Conservation (phyloP, 2,797 vertebrate genomes). For the Alca torda region DNA sequence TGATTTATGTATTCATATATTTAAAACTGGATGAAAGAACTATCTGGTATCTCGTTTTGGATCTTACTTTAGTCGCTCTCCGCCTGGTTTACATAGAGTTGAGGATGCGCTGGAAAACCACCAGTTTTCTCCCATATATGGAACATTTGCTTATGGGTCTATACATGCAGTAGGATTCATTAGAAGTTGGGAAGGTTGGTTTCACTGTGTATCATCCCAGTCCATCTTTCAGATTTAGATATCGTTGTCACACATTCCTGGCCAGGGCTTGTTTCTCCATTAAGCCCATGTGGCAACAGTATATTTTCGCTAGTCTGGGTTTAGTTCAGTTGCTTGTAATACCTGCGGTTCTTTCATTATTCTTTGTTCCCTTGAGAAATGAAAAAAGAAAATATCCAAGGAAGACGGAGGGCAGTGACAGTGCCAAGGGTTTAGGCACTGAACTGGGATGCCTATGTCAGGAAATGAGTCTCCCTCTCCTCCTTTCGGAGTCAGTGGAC, state of each 20-base stretch:
- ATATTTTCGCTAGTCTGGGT: background rate
- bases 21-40: constrained; percentile 64
- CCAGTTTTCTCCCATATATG: constrained; percentile 4
- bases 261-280: background rate
- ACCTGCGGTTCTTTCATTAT: background rate
- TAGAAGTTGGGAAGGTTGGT: background rate
- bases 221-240: constrained; percentile 4
- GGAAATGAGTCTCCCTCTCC: background rate
- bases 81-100: constrained; percentile 50
- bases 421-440: background rate
- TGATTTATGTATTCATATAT: constrained; percentile 65
- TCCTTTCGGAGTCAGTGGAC: background rate
- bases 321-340: background rate
- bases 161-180: background rate
- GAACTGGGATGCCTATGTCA: background rate
- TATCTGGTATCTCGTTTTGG: constrained; percentile 48
- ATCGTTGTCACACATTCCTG: constrained; percentile 27
- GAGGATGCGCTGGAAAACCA: constrained; percentile 11
- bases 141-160: constrained; percentile 21
- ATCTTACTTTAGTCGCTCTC: constrained; percentile 20
- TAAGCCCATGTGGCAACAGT: background rate
- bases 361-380: background rate
- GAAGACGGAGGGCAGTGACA: background rate
- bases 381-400: background rate
- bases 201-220: background rate